A percentile compares a stretch with the other conserved stretches of the same genome.
Evolutionary conservation across 2,888 invertebrate genomes (phyloP).

Genomic region (Desoria tigrina): DNA sequence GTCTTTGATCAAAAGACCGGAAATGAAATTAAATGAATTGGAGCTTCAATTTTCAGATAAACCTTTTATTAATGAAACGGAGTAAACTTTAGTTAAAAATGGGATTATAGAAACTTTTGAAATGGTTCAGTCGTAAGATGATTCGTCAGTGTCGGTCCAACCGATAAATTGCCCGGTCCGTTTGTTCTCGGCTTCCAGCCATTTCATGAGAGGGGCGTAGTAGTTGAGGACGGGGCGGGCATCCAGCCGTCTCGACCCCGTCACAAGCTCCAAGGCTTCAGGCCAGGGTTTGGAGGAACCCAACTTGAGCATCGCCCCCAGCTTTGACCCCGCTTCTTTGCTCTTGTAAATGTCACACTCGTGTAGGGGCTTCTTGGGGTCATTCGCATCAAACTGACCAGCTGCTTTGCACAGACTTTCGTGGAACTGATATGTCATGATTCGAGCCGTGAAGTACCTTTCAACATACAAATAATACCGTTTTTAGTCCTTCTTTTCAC

Average conservation of each 20-base stretch:
- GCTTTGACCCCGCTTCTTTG: slow-evolving; percentile 72
- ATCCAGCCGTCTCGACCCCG: slow-evolving; percentile 70
- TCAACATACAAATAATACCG: too few species aligned
- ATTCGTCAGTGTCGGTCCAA: slow-evolving; percentile 60
- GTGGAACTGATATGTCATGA: slow-evolving; percentile 83
- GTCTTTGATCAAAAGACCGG: too few species aligned
- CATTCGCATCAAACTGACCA: slow-evolving; percentile 62
- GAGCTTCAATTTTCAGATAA: too few species aligned
- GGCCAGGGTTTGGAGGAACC: slow-evolving; percentile 65
- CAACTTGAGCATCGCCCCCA: slow-evolving; percentile 56
- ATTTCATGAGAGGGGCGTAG: slow-evolving; percentile 75
- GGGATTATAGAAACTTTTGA: too few species aligned
- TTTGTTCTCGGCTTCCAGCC: slow-evolving; percentile 75
- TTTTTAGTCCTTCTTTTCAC: too few species aligned
- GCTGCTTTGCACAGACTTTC: slow-evolving; percentile 73
- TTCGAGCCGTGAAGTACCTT: slow-evolving; percentile 77
- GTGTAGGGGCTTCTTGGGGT: slow-evolving; percentile 20
- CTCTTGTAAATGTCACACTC: slow-evolving; percentile 76
- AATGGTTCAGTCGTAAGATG: too few species aligned
- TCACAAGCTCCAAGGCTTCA: slow-evolving; percentile 78
- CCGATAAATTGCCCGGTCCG: slow-evolving; percentile 68
- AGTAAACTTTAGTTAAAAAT: too few species aligned
- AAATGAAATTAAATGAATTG: too few species aligned
- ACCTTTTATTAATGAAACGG: too few species aligned
- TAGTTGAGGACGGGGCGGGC: slow-evolving; percentile 76